Evolutionary conservation across 2,797 vertebrate genomes (phyloP), one percentile per base, ranked within the genome.

Genomic region (Tokudaia tokunoshimensis): DNA sequence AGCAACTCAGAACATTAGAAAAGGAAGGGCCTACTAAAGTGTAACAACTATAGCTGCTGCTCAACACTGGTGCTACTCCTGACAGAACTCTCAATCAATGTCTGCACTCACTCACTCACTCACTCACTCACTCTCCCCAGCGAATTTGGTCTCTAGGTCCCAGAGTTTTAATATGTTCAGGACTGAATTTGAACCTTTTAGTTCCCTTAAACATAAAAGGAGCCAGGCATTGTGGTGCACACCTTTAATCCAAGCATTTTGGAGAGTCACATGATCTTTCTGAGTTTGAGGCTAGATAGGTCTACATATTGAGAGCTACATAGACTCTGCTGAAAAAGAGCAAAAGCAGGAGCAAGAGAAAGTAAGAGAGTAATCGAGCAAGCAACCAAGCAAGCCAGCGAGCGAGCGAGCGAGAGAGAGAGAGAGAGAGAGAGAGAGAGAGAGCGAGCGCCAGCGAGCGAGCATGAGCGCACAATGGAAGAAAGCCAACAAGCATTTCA

Each of bases 1-100:
- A 92, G 86, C 70, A 89, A 92, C 74, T 44, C 41, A 86, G 37
- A 93, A n/a, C 65, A 93, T 59, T 9, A 80, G 15, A 83, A 89
- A 93, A 72, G 59, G 17, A 50, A 76, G 87, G 81, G 9, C 37
- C 80, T 44, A 37, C n/a, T 89, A 67, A n/a, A 87, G 74, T 7
- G 2, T 47, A 9, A 94, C 31, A 94, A 63, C 19, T 52, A 7
- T 13, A 2, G 31, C 44, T 85, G 29, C 44, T 50, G 29, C 9
- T 63, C 13, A 59, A 31, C 34, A 57, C n/a, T 10, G 55, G 11
- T 22, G 24, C 26, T 59, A 41, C 22, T 8, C 11, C 15, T 61
- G 7, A 63, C 26, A 84, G 59, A 63, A 61, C 26, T 20, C 57
- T 29, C 24, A 44, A 29, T 12, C 79, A 81, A 8, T 13, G 34